Conservation (phyloP, 2,797 vertebrate genomes). For the Falco novaeseelandiae region DNA sequence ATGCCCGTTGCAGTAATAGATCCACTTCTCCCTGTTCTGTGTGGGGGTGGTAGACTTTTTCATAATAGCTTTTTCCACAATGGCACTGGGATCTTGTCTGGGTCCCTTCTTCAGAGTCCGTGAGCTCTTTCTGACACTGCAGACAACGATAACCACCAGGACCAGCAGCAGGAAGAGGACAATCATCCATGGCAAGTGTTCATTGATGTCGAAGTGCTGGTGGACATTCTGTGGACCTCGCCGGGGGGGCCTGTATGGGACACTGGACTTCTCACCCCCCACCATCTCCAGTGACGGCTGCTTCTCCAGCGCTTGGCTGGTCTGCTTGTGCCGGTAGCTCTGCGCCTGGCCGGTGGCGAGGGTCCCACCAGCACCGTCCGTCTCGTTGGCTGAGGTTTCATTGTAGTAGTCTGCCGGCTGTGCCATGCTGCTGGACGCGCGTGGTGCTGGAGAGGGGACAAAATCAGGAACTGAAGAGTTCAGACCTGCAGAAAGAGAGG, state of each 20-base stretch:
- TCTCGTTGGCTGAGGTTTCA: slow-evolving; percentile 59
- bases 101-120: slow-evolving; percentile 93
- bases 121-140: slow-evolving; percentile 93
- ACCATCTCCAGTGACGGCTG: slow-evolving; percentile 74
- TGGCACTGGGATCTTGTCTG: slow-evolving; percentile 91
- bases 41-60: slow-evolving; percentile 84
- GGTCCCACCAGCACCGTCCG: slow-evolving; percentile 10
- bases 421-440: background rate
- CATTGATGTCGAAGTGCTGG: slow-evolving; percentile 95
- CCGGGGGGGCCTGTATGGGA: slow-evolving; percentile 82
- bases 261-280: slow-evolving; percentile 72
- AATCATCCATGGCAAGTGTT: slow-evolving; percentile 98
- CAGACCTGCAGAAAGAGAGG: slow-evolving; percentile 61
- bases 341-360: slow-evolving; percentile 61
- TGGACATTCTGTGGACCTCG: slow-evolving; percentile 84
- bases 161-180: slow-evolving; percentile 92
- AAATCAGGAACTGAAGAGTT: slow-evolving; percentile 74
- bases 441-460: slow-evolving; percentile 68
- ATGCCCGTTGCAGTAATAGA: slow-evolving; percentile 93
- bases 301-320: slow-evolving; percentile 70
- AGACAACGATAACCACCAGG: slow-evolving; percentile 93
- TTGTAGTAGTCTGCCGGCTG: slow-evolving; percentile 62
- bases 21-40: slow-evolving; percentile 92
- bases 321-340: slow-evolving; percentile 72
- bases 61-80: slow-evolving; percentile 92